Evolutionary conservation across 2,888 invertebrate genomes (phyloP), one percentile per base, ranked within the genome.

Genomic region (Acanthosepion lycidas): DNA sequence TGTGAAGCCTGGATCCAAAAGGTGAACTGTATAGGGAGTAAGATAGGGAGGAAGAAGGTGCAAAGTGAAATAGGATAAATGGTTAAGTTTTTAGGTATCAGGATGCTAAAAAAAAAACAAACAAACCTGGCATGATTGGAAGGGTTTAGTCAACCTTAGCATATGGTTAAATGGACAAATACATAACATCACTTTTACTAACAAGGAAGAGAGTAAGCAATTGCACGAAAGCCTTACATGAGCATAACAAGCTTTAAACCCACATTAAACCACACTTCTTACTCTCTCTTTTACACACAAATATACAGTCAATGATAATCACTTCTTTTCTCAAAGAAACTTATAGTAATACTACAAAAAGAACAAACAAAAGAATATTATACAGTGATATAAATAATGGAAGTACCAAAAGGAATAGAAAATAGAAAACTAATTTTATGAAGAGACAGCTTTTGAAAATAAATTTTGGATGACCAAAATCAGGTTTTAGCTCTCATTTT

Each of bases 171-270:
- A 78, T 78, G n/a, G n/a, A 78, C 78, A 78, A 78, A 78, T 33
- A 78, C n/a, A 78, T 78, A 6, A 78, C 78, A 78, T 78, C n/a
- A 78, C 78, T 78, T 78, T 78, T n/a, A 12, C 78, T 78, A n/a
- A 33, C 15, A n/a, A 78, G 78, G 9, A 78, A 78, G n/a, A 78
- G 78, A 78, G 78, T n/a, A 33, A 78, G n/a, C 33, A 18, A n/a
- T 78, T 78, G n/a, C 78, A n/a, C n/a, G 78, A 12, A 78, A 78
- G n/a, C 78, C 15, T 78, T 78, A 78, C n/a, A 33, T n/a, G 15
- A 78, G 78, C n/a, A 78, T 78, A 78, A n/a, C n/a, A 78, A 78
- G 78, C 78, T 78, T 78, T 78, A n/a, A 78, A 78, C 78, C n/a
- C 78, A 78, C 78, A 78, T 59, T 59, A 59, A 33, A 78, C 12